Conservation (phyloP, 2,113 vertebrate genomes). For the Pygoscelis antarcticus region DNA sequence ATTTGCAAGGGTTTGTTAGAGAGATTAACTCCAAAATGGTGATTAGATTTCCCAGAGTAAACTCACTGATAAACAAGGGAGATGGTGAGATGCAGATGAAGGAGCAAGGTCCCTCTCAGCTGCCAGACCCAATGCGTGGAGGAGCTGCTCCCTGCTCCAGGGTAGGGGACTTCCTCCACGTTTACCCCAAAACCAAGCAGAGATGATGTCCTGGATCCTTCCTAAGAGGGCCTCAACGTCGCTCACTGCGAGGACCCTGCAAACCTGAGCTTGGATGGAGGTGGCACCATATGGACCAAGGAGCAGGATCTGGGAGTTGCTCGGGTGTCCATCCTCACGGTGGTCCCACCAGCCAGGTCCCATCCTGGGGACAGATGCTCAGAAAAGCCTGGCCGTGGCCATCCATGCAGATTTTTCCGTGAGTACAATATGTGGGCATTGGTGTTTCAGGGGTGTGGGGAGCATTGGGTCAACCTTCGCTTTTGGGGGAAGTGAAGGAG, state of each 20-base stretch:
- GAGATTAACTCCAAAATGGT: constrained; percentile 9
- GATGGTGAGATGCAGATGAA: neutral
- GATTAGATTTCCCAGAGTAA: neutral
- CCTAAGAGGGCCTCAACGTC: rapidly evolving
- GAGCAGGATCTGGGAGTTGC: neutral
- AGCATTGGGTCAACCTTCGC: neutral
- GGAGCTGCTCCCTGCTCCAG: neutral
- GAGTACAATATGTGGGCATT: rapidly evolving
- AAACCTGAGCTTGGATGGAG: neutral
- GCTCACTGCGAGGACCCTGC: neutral
- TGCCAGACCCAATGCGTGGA: neutral
- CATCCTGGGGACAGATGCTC: neutral
- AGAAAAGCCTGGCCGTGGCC: neutral
- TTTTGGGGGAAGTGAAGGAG: neutral
- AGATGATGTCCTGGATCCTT: neutral
- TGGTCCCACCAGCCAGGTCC: neutral
- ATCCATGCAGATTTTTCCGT: neutral
- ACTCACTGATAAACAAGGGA: neutral
- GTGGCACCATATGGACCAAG: neutral
- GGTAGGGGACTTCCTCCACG: neutral
- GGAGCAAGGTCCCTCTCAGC: neutral
- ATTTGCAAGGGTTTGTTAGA: constrained; percentile 31
- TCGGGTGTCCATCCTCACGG: rapidly evolving
- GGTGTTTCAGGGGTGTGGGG: too few relatives aligned
- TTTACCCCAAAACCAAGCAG: neutral